Percentiles rank a stretch among this genome's conserved stretches.
Evolutionary conservation across 2,113 vertebrate genomes (phyloP).

Genomic region (Fulmarus glacialis): DNA sequence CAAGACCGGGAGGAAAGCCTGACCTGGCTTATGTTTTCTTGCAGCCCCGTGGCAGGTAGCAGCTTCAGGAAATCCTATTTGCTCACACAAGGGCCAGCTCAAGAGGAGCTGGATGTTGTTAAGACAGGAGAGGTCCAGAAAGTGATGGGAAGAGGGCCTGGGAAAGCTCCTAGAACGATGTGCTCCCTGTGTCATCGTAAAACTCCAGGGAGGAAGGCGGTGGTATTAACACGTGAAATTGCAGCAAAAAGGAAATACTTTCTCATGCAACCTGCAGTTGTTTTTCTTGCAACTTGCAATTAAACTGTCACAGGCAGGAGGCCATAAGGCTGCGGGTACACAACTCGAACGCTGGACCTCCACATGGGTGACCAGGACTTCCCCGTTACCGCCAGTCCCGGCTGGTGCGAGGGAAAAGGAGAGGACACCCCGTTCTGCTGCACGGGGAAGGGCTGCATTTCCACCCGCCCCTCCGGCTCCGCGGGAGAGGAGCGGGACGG

Average conservation of each 20-base stretch:
- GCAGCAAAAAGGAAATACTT: background rate
- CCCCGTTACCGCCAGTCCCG: rapidly evolving
- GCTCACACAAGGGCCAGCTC: background rate
- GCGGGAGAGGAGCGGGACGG: background rate
- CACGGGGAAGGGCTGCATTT: background rate
- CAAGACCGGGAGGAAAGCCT: background rate
- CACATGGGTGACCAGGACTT: background rate
- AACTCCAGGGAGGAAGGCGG: background rate
- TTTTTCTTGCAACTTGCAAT: background rate
- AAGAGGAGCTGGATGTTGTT: background rate
- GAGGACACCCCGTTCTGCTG: background rate
- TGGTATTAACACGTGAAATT: background rate
- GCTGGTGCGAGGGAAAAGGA: background rate
- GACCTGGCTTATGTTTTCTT: background rate
- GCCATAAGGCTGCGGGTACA: background rate
- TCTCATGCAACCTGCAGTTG: background rate
- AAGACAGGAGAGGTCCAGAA: background rate
- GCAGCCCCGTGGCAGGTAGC: background rate
- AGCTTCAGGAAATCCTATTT: background rate
- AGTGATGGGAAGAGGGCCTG: background rate
- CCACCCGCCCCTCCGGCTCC: background rate
- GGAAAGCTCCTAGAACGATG: background rate
- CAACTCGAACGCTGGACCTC: background rate
- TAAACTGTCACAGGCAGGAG: background rate
- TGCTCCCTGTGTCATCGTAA: background rate